phyloP scores from a whole-genome alignment of 2,797 vertebrate species.

The Valencia hispanica region DNA sequence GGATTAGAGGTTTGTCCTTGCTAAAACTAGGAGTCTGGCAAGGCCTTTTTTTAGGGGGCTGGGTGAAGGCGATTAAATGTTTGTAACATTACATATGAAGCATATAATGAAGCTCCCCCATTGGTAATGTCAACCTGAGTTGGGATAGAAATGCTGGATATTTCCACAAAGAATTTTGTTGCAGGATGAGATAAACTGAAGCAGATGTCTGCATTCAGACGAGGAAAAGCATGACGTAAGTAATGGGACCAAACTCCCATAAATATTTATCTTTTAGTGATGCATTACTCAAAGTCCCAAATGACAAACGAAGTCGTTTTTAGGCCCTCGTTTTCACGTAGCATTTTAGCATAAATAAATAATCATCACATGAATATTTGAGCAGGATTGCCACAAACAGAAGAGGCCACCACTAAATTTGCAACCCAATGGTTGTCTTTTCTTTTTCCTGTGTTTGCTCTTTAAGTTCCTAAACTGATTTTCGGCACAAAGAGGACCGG shows the following conservation, averaged over 20 bases:
- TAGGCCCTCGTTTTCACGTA: constrained; percentile 17
- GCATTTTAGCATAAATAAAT: constrained; percentile 74
- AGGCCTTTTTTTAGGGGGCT: no score
- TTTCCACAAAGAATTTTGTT: neutral
- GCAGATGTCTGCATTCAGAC: neutral
- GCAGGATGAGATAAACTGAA: neutral
- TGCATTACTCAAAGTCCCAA: constrained; percentile 18
- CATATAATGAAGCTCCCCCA: no score
- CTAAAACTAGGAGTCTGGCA: no score
- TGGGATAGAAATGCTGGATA: neutral
- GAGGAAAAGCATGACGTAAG: constrained; percentile 11
- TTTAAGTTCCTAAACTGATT: constrained; percentile 8
- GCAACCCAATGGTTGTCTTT: neutral
- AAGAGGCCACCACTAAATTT: constrained; percentile 33
- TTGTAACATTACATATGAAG: no score
- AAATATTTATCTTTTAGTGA: constrained; percentile 19
- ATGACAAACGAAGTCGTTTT: constrained; percentile 30
- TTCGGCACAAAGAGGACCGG: neutral
- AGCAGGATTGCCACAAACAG: constrained; percentile 49
- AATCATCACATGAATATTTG: constrained; percentile 65
- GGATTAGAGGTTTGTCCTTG: no score
- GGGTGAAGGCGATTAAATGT: no score
- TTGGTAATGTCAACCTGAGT: no score
- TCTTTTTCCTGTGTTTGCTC: neutral
- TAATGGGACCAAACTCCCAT: constrained; percentile 16